A percentile compares a stretch with the other conserved stretches of the same genome.
phyloP scores from a whole-genome alignment of 2,113 vertebrate species.

The Amazona guildingii region DNA sequence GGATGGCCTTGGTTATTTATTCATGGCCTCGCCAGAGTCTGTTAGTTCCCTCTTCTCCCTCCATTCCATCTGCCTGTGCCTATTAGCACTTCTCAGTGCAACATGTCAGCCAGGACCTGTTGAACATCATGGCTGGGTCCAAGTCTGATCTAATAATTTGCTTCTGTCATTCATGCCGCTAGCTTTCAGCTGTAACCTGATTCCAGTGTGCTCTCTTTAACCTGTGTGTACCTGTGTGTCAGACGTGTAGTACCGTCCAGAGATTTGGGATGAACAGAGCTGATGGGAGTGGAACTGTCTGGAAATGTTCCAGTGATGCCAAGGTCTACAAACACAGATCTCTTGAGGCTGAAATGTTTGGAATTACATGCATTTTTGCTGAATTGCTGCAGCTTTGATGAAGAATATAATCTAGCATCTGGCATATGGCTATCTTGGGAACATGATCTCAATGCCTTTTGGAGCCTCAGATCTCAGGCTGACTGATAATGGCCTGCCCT shows the following conservation, averaged over 20 bases:
- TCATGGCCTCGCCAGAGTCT: neutral
- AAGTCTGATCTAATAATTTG: neutral
- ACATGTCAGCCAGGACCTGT: neutral
- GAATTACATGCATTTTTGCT: slow-evolving; percentile 43
- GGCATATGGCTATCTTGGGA: slow-evolving; percentile 21
- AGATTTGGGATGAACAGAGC: neutral
- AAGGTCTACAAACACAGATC: slow-evolving; percentile 11
- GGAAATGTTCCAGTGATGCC: slow-evolving; percentile 32
- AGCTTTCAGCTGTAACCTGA: neutral
- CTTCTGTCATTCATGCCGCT: neutral
- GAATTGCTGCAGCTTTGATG: slow-evolving; percentile 30
- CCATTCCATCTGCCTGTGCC: neutral
- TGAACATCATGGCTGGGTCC: neutral
- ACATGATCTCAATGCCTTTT: neutral
- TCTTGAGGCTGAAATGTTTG: slow-evolving; percentile 32
- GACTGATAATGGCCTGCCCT: neutral
- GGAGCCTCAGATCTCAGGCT: slow-evolving; percentile 11
- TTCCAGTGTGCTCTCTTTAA: neutral
- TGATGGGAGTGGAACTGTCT: neutral
- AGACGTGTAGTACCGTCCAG: neutral
- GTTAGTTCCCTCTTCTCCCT: neutral
- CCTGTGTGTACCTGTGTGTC: neutral
- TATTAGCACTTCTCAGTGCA: neutral
- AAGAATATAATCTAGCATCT: slow-evolving; percentile 37
- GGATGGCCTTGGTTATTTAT: neutral